A percentile compares a stretch with the other conserved stretches of the same genome.
These are phyloP conservation scores for Thumatha senex DNA, from an alignment of 2,888 invertebrate species.

Conservation along the genomic window DNA sequence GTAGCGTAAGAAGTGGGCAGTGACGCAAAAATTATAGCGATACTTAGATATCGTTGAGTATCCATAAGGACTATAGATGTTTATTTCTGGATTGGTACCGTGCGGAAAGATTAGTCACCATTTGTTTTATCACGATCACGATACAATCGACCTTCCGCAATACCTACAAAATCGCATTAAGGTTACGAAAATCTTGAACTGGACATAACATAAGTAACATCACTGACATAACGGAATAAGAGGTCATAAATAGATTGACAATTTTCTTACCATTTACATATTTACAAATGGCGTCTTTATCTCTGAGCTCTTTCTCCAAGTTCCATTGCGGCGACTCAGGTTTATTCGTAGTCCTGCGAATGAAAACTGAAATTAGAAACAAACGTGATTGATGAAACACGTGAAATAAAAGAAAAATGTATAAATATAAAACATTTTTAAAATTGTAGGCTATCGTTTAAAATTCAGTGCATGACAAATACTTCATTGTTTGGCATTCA, in stretches of 20 bases:
- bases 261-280: constrained; percentile 71
- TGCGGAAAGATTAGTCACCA: constrained; percentile 79
- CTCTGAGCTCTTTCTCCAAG: constrained; percentile 68
- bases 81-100: constrained; percentile 82
- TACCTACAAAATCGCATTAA: constrained; percentile 44
- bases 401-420: constrained; percentile 3
- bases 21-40: constrained; percentile 47
- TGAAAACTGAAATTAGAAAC: constrained; percentile 49
- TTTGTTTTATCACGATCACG: constrained; percentile 50
- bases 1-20: constrained; percentile 6
- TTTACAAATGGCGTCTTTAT: constrained; percentile 68
- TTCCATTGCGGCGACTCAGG: constrained; percentile 75
- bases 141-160: constrained; percentile 65
- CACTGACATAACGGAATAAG: constrained; percentile 4
- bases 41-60: constrained; percentile 37
- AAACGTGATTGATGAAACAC: constrained; percentile 31
- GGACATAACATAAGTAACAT: neutral
- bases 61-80: constrained; percentile 59
- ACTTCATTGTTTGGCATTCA: constrained; percentile 63
- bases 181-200: constrained; percentile 3
- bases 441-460: constrained; percentile 32
- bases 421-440: too few species aligned
- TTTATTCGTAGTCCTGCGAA: constrained; percentile 70
- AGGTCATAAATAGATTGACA: neutral
- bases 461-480: constrained; percentile 66